These are phyloP conservation scores for Hemicrepidius hirtus DNA, from an alignment of 2,888 invertebrate genomes.

Conservation along the genomic window DNA sequence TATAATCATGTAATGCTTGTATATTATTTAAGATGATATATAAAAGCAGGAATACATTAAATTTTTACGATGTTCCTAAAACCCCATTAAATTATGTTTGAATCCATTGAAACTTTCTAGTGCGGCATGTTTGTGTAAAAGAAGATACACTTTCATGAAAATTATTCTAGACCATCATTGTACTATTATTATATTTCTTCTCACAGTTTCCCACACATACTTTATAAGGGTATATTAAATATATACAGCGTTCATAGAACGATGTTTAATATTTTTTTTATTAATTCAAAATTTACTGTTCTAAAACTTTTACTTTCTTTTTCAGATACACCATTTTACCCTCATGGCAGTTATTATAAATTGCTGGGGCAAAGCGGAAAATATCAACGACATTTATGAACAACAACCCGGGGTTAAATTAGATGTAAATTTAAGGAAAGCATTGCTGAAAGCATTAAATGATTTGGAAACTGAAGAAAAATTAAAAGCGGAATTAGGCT, in stretches of 20 bases:
- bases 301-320: not conserved
- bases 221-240: not conserved
- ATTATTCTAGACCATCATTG: slow-evolving; percentile 27
- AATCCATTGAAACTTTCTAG: slow-evolving; percentile 35
- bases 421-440: slow-evolving; percentile 84
- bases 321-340: slow-evolving; percentile 25
- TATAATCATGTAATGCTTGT: too few species aligned
- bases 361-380: slow-evolving; percentile 63
- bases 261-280: too few species aligned
- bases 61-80: too few species aligned
- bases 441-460: slow-evolving; percentile 83
- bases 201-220: slow-evolving; percentile 11
- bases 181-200: slow-evolving; percentile 18
- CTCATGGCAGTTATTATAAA: slow-evolving; percentile 8
- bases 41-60: too few species aligned
- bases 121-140: not conserved
- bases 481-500: slow-evolving; percentile 67
- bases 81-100: not conserved
- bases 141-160: slow-evolving; percentile 33
- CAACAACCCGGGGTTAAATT: slow-evolving; percentile 76
- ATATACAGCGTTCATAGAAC: too few species aligned
- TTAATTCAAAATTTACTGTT: not conserved
- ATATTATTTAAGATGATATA: too few species aligned
- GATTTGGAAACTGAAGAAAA: slow-evolving; percentile 81
- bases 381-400: slow-evolving; percentile 67